These are phyloP conservation scores for Cephalophus harveyi DNA, from an alignment of 2,113 vertebrate species.

Conservation along the genomic window DNA sequence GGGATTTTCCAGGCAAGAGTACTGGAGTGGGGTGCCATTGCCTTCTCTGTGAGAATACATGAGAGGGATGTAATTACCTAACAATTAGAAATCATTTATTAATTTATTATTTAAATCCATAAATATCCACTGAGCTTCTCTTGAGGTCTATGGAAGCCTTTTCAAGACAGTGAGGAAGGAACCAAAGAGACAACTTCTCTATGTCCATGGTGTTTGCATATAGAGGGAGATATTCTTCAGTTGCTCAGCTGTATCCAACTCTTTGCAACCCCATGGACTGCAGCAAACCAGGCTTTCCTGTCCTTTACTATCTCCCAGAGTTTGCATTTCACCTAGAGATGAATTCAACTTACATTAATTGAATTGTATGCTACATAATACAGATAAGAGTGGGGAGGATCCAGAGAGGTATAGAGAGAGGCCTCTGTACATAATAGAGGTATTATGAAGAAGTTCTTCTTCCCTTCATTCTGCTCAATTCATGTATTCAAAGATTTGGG, in stretches of 20 bases:
- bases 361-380: background rate
- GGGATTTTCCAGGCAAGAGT: too few species aligned
- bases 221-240: background rate
- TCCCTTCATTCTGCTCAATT: background rate
- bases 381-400: background rate
- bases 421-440: background rate
- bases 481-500: background rate
- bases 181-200: background rate
- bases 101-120: background rate
- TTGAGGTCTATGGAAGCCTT: background rate
- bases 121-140: background rate
- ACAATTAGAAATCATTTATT: background rate
- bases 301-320: background rate
- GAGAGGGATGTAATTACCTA: background rate
- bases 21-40: too few species aligned
- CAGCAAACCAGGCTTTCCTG: background rate
- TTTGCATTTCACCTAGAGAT: background rate
- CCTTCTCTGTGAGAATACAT: background rate
- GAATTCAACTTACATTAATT: background rate
- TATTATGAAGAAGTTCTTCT: background rate
- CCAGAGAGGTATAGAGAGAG: background rate
- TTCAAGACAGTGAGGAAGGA: background rate
- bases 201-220: background rate
- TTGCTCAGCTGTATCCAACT: background rate
- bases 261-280: background rate